A percentile compares a stretch with the other conserved stretches of the same genome.
These are phyloP conservation scores for Latrodectus geometricus DNA, from an alignment of 1,140 invertebrate species.

Conservation along the genomic window DNA sequence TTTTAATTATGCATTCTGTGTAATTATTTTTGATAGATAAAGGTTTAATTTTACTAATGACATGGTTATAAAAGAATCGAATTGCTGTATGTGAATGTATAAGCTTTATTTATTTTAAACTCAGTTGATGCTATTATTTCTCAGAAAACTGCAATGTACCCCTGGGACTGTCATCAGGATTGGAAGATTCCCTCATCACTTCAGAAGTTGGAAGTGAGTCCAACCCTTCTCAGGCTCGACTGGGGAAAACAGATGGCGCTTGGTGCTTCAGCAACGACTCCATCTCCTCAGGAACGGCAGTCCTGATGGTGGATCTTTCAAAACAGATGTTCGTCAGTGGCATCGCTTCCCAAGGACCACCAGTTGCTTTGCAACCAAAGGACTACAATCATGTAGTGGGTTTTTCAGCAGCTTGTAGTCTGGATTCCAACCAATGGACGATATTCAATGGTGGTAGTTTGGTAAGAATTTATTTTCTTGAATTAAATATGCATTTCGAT, in stretches of 20 bases:
- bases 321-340: slow-evolving; percentile 17
- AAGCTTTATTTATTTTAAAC: too few species aligned
- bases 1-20: too few species aligned
- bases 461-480: neutral
- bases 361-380: neutral
- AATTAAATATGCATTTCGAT: too few species aligned
- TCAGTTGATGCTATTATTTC: too few species aligned
- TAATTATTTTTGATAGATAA: too few species aligned
- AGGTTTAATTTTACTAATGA: too few species aligned
- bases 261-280: slow-evolving; percentile 47
- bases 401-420: neutral
- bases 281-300: neutral
- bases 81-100: too few species aligned
- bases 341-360: slow-evolving; percentile 36
- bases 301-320: neutral
- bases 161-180: slow-evolving; percentile 11
- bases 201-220: neutral
- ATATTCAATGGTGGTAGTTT: slow-evolving; percentile 26
- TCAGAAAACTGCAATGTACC: slow-evolving; percentile 36
- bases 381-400: slow-evolving; percentile 33
- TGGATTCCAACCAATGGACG: slow-evolving; percentile 12
- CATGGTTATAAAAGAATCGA: too few species aligned
- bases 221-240: neutral
- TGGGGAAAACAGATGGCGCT: slow-evolving; percentile 12
- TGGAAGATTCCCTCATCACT: neutral